Conservation (phyloP, 2,888 invertebrate genomes). For the Andrena marginata region DNA sequence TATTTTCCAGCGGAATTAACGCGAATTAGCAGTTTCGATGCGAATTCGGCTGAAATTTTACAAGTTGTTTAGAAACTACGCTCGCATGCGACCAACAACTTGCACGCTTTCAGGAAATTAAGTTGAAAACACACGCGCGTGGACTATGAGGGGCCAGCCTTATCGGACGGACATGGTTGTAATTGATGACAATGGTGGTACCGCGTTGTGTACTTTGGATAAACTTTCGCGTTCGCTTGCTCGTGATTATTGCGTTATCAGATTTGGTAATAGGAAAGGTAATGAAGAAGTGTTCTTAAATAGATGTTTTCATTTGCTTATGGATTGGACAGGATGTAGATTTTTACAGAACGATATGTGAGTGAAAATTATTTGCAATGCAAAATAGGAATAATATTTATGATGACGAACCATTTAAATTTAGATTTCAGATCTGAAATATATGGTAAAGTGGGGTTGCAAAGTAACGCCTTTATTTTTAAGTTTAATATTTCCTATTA, state of each 20-base stretch:
- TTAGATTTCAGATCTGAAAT: no score
- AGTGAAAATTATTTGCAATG: no score
- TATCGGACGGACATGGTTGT: slow-evolving; percentile 29
- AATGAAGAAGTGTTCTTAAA: neutral
- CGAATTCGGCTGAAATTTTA: slow-evolving; percentile 45
- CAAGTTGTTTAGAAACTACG: slow-evolving; percentile 49
- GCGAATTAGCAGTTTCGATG: slow-evolving; percentile 53
- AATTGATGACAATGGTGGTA: slow-evolving; percentile 10
- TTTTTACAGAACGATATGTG: no score
- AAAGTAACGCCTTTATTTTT: no score
- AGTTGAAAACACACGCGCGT: slow-evolving; percentile 51
- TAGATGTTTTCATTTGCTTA: neutral
- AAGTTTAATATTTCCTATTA: no score
- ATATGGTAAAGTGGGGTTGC: no score
- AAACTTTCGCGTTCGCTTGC: neutral
- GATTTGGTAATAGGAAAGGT: neutral
- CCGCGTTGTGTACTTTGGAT: slow-evolving; percentile 3
- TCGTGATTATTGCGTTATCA: neutral
- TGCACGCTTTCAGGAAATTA: slow-evolving; percentile 48
- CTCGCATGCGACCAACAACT: slow-evolving; percentile 60
- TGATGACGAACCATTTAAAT: no score
- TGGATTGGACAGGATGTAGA: no score
- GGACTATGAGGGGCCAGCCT: slow-evolving; percentile 7
- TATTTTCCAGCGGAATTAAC: slow-evolving; percentile 49
- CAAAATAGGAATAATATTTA: no score